Conservation (phyloP, 2,888 invertebrate genomes). For the Monochamus alternatus region DNA sequence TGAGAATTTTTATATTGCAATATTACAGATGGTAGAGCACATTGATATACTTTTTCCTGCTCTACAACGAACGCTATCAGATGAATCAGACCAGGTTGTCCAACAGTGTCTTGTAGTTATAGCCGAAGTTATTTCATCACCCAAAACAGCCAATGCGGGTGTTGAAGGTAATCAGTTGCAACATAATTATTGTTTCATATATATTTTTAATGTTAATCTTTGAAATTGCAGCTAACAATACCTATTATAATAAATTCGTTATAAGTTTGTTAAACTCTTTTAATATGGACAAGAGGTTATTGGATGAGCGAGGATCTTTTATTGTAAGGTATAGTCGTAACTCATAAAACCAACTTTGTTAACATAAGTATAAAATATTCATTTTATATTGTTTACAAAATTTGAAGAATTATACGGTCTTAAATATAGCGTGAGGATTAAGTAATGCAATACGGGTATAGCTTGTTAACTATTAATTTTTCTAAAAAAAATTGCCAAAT, state of each 20-base stretch:
- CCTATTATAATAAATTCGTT: constrained; percentile 91
- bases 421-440: no score
- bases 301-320: constrained; percentile 94
- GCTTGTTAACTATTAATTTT: no score
- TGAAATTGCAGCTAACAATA: constrained; percentile 47
- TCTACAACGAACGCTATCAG: constrained; percentile 88
- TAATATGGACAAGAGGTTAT: constrained; percentile 85
- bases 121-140: constrained; percentile 83
- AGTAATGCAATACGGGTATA: no score
- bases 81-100: constrained; percentile 96
- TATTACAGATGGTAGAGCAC: constrained; percentile 79
- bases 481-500: no score
- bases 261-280: constrained; percentile 88
- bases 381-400: no score
- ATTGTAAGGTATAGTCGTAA: constrained; percentile 84
- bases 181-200: background rate
- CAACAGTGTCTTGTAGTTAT: constrained; percentile 94
- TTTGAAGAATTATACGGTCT: no score
- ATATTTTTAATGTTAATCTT: constrained; percentile 6
- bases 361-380: no score
- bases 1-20: background rate
- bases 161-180: constrained; percentile 37
- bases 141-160: constrained; percentile 55
- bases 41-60: constrained; percentile 84
- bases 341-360: no score